phyloP scores from a whole-genome alignment of 2,113 vertebrate species.

The Euleptes europaea region DNA sequence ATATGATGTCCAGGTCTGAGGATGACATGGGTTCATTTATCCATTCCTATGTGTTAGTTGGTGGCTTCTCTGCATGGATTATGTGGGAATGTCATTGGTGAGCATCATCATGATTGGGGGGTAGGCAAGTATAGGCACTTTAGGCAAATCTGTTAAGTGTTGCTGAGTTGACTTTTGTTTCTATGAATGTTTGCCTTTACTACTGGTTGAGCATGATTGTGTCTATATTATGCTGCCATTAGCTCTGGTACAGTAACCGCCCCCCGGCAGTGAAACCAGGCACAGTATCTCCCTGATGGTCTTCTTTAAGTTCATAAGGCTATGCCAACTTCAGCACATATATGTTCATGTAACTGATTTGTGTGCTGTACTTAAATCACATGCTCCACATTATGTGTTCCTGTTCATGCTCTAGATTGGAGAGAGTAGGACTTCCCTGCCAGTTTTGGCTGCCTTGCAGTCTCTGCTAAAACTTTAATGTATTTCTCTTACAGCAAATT shows the following conservation, averaged over 20 bases:
- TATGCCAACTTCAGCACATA: background rate
- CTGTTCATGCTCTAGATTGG: background rate
- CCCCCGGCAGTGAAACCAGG: background rate
- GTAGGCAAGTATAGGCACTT: too few species aligned
- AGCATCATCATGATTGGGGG: background rate
- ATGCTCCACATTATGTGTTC: background rate
- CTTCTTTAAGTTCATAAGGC: background rate
- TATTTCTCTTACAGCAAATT: slow-evolving; percentile 23
- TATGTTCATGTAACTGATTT: background rate
- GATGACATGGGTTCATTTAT: too few species aligned
- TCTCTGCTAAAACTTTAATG: slow-evolving; percentile 15
- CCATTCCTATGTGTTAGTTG: background rate
- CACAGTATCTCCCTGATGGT: background rate
- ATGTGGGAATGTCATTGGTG: background rate
- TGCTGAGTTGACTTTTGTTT: background rate
- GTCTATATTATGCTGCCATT: background rate
- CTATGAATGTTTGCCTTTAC: background rate
- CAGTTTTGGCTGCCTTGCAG: background rate
- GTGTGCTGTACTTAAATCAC: background rate
- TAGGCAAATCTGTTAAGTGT: background rate
- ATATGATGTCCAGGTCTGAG: too few species aligned
- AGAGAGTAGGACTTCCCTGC: background rate
- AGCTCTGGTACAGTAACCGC: background rate
- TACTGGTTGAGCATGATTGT: background rate
- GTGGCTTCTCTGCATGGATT: background rate